phyloP scores from a whole-genome alignment of 2,797 vertebrate species.

The Lemur catta region DNA sequence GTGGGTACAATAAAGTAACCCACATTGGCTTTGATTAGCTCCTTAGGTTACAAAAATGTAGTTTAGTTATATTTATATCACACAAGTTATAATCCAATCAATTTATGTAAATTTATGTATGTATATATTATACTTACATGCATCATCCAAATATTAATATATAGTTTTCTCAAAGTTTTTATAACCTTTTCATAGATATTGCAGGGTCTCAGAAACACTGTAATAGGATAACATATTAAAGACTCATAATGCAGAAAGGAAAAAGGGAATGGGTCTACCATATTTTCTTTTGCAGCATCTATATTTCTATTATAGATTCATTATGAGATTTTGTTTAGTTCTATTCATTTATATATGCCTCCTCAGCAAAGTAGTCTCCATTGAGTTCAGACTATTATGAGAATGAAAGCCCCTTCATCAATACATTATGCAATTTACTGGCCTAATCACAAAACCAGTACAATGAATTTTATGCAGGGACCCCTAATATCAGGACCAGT shows the following conservation, averaged over 20 bases:
- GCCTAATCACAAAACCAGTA: neutral
- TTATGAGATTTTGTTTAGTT: neutral
- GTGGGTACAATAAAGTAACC: neutral
- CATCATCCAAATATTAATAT: neutral
- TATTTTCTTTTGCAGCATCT: neutral
- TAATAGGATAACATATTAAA: neutral
- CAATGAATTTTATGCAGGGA: neutral
- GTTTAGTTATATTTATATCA: conserved; percentile 55
- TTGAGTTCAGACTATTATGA: conserved; percentile 15
- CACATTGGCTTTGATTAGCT: conserved; percentile 45
- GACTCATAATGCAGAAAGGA: neutral
- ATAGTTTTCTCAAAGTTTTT: neutral
- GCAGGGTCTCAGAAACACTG: neutral
- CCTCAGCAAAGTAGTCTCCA: neutral
- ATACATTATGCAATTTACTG: neutral
- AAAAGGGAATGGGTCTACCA: neutral
- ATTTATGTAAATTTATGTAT: conserved; percentile 20
- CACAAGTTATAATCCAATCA: conserved; percentile 28
- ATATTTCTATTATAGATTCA: neutral
- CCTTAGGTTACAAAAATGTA: neutral
- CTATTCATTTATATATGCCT: neutral
- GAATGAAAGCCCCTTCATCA: neutral
- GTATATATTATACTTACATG: neutral
- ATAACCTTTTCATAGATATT: neutral
- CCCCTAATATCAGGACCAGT: neutral